phyloP scores from a whole-genome alignment of 2,888 invertebrate species.

The Amiota communis region DNA sequence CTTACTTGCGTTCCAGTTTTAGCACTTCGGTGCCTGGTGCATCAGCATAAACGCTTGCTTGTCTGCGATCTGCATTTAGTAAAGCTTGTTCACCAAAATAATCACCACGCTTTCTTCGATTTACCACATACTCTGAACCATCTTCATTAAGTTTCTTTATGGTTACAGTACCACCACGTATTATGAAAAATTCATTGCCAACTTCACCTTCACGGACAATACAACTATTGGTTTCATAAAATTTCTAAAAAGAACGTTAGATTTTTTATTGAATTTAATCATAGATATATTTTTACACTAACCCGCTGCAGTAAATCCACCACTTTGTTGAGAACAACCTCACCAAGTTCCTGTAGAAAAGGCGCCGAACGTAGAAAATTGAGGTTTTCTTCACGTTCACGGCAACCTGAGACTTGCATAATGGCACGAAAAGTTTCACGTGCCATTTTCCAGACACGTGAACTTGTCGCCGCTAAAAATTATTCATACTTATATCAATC shows the following conservation, averaged over 20 bases:
- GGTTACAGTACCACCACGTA: constrained; percentile 86
- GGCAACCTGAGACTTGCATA: constrained; percentile 89
- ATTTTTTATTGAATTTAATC: background rate
- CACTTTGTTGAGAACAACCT: constrained; percentile 84
- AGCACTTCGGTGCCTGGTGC: constrained; percentile 89
- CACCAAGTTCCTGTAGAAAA: constrained; percentile 81
- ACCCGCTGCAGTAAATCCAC: constrained; percentile 91
- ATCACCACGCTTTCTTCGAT: constrained; percentile 82
- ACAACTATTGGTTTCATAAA: constrained; percentile 83
- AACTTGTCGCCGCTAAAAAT: constrained; percentile 79
- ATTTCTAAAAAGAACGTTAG: constrained; percentile 76
- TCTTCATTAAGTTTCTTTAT: constrained; percentile 80
- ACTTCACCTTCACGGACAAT: constrained; percentile 90
- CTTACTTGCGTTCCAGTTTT: constrained; percentile 87
- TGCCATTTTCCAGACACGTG: constrained; percentile 91
- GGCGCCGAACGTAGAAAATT: constrained; percentile 88
- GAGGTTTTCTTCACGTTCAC: constrained; percentile 88
- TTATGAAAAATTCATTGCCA: constrained; percentile 93
- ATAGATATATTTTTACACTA: constrained; percentile 51
- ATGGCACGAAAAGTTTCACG: constrained; percentile 90
- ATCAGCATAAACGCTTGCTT: constrained; percentile 92
- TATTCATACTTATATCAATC: background rate
- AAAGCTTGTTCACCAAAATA: constrained; percentile 94
- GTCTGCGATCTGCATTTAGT: constrained; percentile 86
- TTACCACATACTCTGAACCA: constrained; percentile 79